These are phyloP conservation scores for Palythoa grandiflora DNA, from an alignment of 92 coral and sea anemone genomes.

Conservation along the genomic window DNA sequence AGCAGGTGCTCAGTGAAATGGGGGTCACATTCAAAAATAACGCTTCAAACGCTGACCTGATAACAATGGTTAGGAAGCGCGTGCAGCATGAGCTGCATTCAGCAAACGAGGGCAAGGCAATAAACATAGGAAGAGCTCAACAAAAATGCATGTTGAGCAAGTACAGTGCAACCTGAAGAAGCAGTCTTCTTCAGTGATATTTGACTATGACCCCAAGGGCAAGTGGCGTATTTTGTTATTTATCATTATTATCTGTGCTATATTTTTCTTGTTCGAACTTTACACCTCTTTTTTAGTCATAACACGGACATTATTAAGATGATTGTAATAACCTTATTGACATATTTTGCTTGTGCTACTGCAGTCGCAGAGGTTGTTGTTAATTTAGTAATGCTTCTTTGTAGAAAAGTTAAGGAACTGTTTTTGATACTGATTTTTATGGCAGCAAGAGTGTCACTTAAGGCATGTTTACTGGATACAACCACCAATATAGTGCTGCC, in stretches of 20 bases:
- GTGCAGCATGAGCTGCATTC: neutral
- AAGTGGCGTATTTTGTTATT: neutral
- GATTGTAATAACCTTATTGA: neutral
- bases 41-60: neutral
- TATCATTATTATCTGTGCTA: no score
- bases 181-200: neutral
- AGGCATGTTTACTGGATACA: no score
- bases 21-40: neutral
- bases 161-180: no score
- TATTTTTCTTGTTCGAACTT: no score
- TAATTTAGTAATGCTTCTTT: no score
- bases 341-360: neutral
- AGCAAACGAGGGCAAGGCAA: neutral
- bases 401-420: neutral
- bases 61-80: neutral
- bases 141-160: no score
- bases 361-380: neutral
- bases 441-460: no score
- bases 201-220: neutral
- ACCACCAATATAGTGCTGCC: neutral
- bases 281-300: neutral
- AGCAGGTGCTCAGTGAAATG: neutral
- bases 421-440: no score
- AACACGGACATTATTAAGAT: neutral
- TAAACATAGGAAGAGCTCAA: no score